phyloP scores from a whole-genome alignment of 2,888 invertebrate genomes.

The Diarsia mendica region DNA sequence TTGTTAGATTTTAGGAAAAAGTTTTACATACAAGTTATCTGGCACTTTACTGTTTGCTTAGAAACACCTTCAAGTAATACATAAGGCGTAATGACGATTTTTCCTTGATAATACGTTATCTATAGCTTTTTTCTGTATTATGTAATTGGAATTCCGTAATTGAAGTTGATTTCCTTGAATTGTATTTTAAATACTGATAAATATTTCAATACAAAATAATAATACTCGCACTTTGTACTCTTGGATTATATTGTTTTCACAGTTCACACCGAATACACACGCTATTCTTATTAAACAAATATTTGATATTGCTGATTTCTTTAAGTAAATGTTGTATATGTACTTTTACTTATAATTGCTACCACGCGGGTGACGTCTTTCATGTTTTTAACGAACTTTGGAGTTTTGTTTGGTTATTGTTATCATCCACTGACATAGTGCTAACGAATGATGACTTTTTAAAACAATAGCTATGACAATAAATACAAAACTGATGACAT shows the following conservation, averaged over 20 bases:
- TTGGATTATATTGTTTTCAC: conserved; percentile 6
- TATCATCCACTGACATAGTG: conserved; percentile 16
- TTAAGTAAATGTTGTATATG: conserved; percentile 16
- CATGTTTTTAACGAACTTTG: conserved; percentile 13
- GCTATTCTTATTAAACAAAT: conserved; percentile 20
- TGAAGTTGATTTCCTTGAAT: conserved; percentile 23
- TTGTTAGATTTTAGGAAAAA: neutral
- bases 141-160: conserved; percentile 20
- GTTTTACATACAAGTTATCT: neutral
- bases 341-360: conserved; percentile 20
- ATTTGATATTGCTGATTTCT: conserved; percentile 18
- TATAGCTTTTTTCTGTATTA: neutral
- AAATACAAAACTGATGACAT: conserved; percentile 8
- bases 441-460: conserved; percentile 31
- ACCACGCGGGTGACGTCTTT: conserved; percentile 18
- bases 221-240: conserved; percentile 11
- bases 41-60: neutral
- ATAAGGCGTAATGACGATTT: neutral
- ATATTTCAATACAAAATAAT: too few relatives aligned
- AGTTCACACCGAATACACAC: neutral
- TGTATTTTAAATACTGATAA: neutral
- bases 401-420: conserved; percentile 21
- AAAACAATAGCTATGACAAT: conserved; percentile 15
- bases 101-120: neutral
- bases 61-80: neutral